Evolutionary conservation across 2,113 vertebrate genomes (phyloP).

Genomic region (Otocyon megalotis): DNA sequence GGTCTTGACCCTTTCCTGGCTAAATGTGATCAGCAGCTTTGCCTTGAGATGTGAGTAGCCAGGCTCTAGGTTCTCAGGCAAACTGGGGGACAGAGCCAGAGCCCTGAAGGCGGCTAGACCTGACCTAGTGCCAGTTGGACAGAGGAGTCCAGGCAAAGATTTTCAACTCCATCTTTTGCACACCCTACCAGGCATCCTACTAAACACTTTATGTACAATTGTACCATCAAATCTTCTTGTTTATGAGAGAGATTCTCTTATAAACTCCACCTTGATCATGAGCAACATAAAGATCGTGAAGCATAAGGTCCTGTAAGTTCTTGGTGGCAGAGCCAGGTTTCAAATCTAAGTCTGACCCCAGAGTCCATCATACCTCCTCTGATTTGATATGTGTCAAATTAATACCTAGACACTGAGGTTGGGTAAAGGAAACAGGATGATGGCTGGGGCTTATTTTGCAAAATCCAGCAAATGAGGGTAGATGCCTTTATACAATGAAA

Average conservation of each 20-base stretch:
- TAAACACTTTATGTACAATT: not conserved
- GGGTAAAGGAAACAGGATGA: not conserved
- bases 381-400: not conserved
- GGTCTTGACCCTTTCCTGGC: not conserved
- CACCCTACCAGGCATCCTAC: not conserved
- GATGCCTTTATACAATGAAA: not conserved
- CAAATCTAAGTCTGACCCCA: not conserved
- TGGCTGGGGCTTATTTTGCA: not conserved
- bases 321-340: not conserved
- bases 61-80: not conserved
- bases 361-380: not conserved
- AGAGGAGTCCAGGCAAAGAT: not conserved
- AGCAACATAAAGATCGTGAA: not conserved
- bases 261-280: not conserved
- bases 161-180: not conserved
- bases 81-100: not conserved
- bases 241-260: not conserved
- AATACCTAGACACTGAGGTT: not conserved
- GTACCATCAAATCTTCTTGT: not conserved
- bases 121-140: not conserved
- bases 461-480: not conserved
- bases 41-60: not conserved
- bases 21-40: not conserved
- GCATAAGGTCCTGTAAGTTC: not conserved
- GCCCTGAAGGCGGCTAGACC: not conserved